Evolutionary conservation across 2,797 vertebrate species (phyloP), one percentile per base, ranked within the genome.

Genomic region (Sebastes diaconus): DNA sequence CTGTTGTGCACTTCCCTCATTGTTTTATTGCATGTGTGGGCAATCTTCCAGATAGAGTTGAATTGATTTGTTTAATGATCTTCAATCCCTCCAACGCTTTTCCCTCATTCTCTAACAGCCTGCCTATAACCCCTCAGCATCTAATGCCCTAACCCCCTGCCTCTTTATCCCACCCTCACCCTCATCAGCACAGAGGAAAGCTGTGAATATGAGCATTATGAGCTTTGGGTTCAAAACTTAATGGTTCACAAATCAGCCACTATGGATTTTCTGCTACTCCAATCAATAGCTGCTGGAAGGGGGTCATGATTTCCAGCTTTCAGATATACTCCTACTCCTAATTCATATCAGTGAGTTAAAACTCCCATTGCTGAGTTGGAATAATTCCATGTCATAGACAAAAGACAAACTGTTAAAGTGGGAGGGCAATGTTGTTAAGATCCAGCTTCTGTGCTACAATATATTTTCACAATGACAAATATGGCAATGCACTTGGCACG

Each of bases 161-260:
- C 90, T 94, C 91, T 89, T 80, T 90, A 90, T 72, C 86, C 83
- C 72, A 81, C 90, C 93, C 91, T 89, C 89, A 68, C 87, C 89
- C 86, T 95, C 95, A 93, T 96, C 96, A 95, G 92, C 95, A 87
- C 84, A 90, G 83, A 90, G 93, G 84, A 89, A 95, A 95, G 91
- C 93, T 94, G 91, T 95, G 94, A 96, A 96, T 97, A 97, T 94
- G 95, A 95, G 95, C 95, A 93, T 96, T 95, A 96, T 95, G 92
- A 91, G 94, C 96, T 95, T 94, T 95, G 93, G 91, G 95, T 96
- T 96, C 96, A 96, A 95, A 96, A 96, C 94, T 91, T 96, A 97
- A 97, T 95, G 94, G 92, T 96, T 95, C 94, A 97, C 96, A 97
- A 97, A 97, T 97, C 96, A 97, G 94, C 94, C 83, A 34, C 85